phyloP scores from a whole-genome alignment of 2,113 vertebrate species.

The Leucosticte australis region DNA sequence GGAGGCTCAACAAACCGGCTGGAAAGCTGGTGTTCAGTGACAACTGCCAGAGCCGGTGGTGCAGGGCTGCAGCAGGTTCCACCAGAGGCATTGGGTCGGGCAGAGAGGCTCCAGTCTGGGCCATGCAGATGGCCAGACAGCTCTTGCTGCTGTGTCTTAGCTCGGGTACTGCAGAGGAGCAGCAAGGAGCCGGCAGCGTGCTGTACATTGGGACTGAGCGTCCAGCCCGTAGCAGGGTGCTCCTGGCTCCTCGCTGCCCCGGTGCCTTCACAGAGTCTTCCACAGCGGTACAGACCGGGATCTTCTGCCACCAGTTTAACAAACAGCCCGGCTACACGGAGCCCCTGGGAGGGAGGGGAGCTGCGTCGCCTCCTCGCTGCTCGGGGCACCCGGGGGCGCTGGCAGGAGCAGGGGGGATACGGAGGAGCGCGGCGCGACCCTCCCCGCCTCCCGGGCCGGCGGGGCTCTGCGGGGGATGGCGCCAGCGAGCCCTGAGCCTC shows the following conservation, averaged over 20 bases:
- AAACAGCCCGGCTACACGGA: no score
- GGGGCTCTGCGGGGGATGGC: neutral
- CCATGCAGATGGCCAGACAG: neutral
- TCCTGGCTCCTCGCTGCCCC: neutral
- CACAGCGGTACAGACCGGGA: no score
- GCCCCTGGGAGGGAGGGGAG: neutral
- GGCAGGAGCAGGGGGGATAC: neutral
- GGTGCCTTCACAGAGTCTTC: neutral
- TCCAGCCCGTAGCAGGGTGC: neutral
- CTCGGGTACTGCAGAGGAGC: neutral
- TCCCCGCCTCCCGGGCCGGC: neutral
- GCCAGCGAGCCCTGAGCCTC: neutral
- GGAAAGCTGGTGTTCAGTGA: neutral
- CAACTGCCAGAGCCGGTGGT: neutral
- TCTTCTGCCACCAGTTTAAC: neutral
- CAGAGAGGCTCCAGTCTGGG: neutral
- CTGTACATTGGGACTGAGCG: fast-evolving
- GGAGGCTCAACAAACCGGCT: neutral
- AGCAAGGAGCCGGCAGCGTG: neutral
- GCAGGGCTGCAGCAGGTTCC: neutral
- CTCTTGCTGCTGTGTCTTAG: neutral
- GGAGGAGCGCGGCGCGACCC: neutral
- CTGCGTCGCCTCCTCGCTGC: neutral
- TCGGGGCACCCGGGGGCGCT: neutral
- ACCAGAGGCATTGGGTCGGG: fast-evolving